A percentile compares a stretch with the other conserved stretches of the same genome.
Evolutionary conservation across 2,797 vertebrate genomes (phyloP).

Genomic region (Pangasius krempfi): DNA sequence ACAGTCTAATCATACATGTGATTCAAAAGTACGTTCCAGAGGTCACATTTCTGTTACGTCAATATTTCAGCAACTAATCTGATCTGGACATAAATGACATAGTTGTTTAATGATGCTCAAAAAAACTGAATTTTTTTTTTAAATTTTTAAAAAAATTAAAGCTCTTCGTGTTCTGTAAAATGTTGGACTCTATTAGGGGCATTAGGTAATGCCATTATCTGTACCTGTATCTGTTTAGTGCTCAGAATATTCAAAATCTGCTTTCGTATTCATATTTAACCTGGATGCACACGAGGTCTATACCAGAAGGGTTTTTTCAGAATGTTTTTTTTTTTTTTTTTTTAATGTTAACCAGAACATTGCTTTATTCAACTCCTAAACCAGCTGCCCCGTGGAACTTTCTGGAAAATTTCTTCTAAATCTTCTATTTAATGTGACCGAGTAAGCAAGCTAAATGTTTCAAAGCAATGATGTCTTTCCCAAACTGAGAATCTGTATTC

Average conservation of each 20-base stretch:
- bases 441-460: neutral
- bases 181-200: neutral
- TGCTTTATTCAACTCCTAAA: neutral
- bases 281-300: too few species aligned
- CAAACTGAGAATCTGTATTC: neutral
- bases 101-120: neutral
- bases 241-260: too few species aligned
- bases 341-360: too few species aligned
- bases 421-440: neutral
- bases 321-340: too few species aligned
- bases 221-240: neutral
- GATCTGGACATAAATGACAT: neutral
- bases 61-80: neutral
- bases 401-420: too few species aligned
- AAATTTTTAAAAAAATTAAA: too few species aligned
- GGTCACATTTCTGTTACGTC: neutral
- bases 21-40: neutral
- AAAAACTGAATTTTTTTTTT: too few species aligned
- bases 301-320: too few species aligned
- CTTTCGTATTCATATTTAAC: too few species aligned
- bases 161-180: neutral
- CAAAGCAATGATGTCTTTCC: neutral
- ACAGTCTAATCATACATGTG: neutral
- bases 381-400: neutral
- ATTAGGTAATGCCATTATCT: neutral